Base-by-base conservation (phyloP, 2,888 invertebrate genomes). In the Archips xylosteana region DNA sequence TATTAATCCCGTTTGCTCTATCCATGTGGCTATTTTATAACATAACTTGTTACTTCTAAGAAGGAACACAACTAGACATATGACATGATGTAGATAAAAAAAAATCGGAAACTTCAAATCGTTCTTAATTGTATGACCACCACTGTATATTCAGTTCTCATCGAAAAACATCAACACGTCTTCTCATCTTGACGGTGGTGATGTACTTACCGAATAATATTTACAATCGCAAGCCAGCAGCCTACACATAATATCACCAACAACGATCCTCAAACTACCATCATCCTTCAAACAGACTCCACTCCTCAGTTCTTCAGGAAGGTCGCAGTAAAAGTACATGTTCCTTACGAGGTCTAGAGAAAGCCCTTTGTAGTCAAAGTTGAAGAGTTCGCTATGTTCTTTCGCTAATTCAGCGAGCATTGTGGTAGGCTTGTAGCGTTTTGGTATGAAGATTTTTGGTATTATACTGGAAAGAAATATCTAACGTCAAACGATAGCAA, bases 181-280 rank as follows among this genome's bases (percentile, higher is more conserved):
- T n/a, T n/a, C n/a, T n/a, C n/a, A n/a, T n/a, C n/a, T n/a, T n/a
- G n/a, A n/a, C n/a, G 23, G 23, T 23, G 23, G 23, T 23, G 23
- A 23, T 23, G 23, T n/a, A 92, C 96, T 95, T 87, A 97, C 97
- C 83, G 96, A 95, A 80, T 96, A 95, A 88, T 95, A 94, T 89
- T 96, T 97, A 67, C 96, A 96, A 75, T 95, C 95, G 1, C 96
- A 95, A 4, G 95, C 91, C 83, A 96, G 90, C 42, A 97, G 83
- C 13, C 80, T 84, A n/a, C 80, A 84, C 75, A 90, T 78, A 36
- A 94, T 70, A 73, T 89, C 89, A 0, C 86, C 88, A 0, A 94
- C 78, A 0, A 88, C 77, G 3, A 81, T 78, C 62, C 78, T 85
- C 75, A 93, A 71, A 9, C 82, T 78, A 0, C 84, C 86, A 0